Percentiles rank a stretch among this genome's conserved stretches.
Conservation (phyloP, 2,888 invertebrate species). For the Aethes cnicana region DNA sequence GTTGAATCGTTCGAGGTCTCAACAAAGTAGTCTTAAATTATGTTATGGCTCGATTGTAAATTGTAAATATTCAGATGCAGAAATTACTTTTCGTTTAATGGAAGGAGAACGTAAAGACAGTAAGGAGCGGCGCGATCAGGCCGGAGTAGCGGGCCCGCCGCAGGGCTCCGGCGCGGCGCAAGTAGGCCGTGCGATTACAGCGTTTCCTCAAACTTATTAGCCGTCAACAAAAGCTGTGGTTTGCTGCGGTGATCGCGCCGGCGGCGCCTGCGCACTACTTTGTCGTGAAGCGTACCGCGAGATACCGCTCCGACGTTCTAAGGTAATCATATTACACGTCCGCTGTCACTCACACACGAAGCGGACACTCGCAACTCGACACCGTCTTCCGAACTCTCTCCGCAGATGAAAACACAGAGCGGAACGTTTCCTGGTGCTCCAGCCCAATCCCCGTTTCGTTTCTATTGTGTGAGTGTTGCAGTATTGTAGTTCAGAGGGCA, state of each 20-base stretch:
- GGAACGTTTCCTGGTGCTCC: conserved; percentile 74
- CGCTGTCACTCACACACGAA: conserved; percentile 64
- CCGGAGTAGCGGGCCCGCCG: conserved; percentile 58
- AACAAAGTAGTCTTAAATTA: too few relatives aligned
- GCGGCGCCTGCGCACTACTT: conserved; percentile 45
- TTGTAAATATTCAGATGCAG: conserved; percentile 16
- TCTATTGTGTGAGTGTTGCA: conserved; percentile 57
- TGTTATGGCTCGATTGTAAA: conserved; percentile 18
- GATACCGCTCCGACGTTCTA: conserved; percentile 34
- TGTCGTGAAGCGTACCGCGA: conserved; percentile 42
- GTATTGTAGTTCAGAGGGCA: conserved; percentile 69
- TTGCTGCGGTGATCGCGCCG: conserved; percentile 53
- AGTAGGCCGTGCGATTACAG: conserved; percentile 61
- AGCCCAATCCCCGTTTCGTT: conserved; percentile 50
- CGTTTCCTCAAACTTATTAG: conserved; percentile 66
- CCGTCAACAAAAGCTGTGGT: conserved; percentile 58
- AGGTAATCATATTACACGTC: conserved; percentile 69
- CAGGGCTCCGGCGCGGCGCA: conserved; percentile 49
- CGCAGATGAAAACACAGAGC: conserved; percentile 71
- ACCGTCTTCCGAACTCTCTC: conserved; percentile 68
- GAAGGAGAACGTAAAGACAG: conserved; percentile 21
- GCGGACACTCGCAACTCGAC: conserved; percentile 69
- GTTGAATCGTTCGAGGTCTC: too few relatives aligned
- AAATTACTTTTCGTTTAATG: conserved; percentile 20
- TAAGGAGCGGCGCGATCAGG: conserved; percentile 18